phyloP scores from a whole-genome alignment of 92 coral and sea anemone genomes.

The Scolanthus callimorphus region DNA sequence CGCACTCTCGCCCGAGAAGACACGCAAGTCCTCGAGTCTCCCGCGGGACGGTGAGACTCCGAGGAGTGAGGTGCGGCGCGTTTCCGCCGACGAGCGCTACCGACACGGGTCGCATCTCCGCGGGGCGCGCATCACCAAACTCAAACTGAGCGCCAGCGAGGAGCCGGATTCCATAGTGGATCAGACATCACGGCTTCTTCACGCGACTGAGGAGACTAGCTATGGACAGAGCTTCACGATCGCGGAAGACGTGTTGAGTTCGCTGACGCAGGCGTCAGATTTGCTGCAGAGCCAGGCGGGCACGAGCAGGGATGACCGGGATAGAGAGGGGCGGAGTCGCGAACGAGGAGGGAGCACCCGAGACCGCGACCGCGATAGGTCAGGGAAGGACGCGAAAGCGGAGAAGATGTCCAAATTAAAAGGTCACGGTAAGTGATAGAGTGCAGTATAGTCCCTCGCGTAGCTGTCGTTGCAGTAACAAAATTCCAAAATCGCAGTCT shows the following conservation, averaged over 20 bases:
- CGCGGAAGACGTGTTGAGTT: conserved; percentile 74
- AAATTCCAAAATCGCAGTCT: too few species aligned
- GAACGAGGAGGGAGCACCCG: conserved; percentile 32
- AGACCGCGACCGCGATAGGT: conserved; percentile 51
- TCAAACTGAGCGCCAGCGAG: conserved; percentile 66
- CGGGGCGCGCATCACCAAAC: conserved; percentile 75
- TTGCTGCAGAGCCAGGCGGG: conserved; percentile 50
- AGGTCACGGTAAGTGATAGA: conserved; percentile 68
- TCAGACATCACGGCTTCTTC: conserved; percentile 74
- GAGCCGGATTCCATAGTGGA: conserved; percentile 76
- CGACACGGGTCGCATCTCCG: conserved; percentile 41
- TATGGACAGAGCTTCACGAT: conserved; percentile 46
- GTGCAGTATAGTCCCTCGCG: too few species aligned
- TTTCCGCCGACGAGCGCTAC: too few species aligned
- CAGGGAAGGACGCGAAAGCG: conserved; percentile 51
- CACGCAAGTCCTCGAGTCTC: conserved; percentile 56
- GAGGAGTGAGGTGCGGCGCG: conserved; percentile 17
- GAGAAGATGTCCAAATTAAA: conserved; percentile 53
- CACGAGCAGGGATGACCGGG: conserved; percentile 47
- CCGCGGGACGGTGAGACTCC: conserved; percentile 71
- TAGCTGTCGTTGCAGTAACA: too few species aligned
- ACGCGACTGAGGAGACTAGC: conserved; percentile 63
- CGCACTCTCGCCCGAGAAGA: conserved; percentile 32
- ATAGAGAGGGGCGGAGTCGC: conserved; percentile 52
- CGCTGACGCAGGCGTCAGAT: conserved; percentile 82